Percentiles rank a stretch among this genome's conserved stretches.
phyloP scores from a whole-genome alignment of 1,140 invertebrate species.

The Vanessa tameamea region DNA sequence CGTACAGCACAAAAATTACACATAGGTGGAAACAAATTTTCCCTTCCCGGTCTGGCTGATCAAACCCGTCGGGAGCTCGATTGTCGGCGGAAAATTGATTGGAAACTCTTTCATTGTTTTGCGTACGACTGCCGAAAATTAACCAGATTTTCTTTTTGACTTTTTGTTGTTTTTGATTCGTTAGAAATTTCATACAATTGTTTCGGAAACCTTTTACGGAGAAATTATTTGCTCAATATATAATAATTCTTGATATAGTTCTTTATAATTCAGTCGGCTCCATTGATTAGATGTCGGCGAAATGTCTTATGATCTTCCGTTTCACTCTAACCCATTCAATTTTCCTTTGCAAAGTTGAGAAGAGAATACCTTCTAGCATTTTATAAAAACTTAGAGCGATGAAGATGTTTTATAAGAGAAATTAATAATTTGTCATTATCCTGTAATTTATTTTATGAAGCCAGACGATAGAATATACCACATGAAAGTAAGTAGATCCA shows the following conservation, averaged over 20 bases:
- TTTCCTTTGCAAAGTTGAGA: too few species aligned
- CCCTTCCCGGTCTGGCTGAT: conserved; percentile 3
- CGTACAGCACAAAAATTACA: not conserved
- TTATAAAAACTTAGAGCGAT: too few species aligned
- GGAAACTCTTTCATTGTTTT: conserved; percentile 16
- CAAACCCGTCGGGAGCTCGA: conserved; percentile 8
- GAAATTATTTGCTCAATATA: not conserved
- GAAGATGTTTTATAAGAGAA: too few species aligned
- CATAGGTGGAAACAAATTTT: not conserved
- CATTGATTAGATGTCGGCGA: too few species aligned
- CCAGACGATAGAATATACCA: too few species aligned
- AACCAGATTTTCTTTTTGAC: conserved; percentile 6
- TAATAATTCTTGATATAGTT: not conserved
- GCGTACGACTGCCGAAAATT: conserved; percentile 17
- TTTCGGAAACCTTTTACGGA: not conserved
- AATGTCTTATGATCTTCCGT: too few species aligned
- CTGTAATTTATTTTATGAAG: too few species aligned
- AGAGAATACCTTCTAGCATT: too few species aligned
- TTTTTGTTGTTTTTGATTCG: not conserved
- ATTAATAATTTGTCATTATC: too few species aligned
- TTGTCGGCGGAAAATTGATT: conserved; percentile 22
- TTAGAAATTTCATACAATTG: not conserved
- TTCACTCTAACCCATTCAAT: too few species aligned
- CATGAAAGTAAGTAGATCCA: too few species aligned
- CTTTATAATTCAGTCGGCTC: too few species aligned